Evolutionary conservation across 2,888 invertebrate species (phyloP).

Genomic region (Bombyx huttoni): DNA sequence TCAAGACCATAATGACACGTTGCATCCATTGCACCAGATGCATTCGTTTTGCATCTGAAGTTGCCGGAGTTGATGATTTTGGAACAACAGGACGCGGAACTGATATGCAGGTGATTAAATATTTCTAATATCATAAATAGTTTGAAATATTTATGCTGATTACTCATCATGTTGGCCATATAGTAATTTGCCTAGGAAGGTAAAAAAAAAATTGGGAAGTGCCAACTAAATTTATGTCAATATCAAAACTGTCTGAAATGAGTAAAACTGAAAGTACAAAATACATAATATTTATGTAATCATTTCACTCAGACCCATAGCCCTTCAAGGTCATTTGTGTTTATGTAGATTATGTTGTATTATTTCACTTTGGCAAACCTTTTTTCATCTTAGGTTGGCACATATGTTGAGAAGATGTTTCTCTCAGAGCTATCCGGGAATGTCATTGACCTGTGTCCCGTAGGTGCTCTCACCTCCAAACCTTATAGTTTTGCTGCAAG

Average conservation of each 20-base stretch:
- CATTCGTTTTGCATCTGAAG: constrained; percentile 97
- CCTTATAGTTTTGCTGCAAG: constrained; percentile 97
- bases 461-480: constrained; percentile 98
- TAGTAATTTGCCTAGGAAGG: too few species aligned
- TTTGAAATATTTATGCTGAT: too few species aligned
- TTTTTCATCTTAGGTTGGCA: constrained; percentile 79
- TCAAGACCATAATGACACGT: constrained; percentile 99
- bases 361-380: background rate
- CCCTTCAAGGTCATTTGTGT: too few species aligned
- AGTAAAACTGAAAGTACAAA: too few species aligned
- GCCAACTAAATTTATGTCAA: too few species aligned
- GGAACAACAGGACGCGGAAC: constrained; percentile 94
- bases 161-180: too few species aligned
- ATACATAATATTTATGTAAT: too few species aligned
- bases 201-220: too few species aligned
- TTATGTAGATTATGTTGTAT: too few species aligned
- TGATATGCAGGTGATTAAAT: constrained; percentile 87
- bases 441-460: constrained; percentile 98
- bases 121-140: too few species aligned
- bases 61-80: constrained; percentile 98
- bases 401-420: constrained; percentile 98
- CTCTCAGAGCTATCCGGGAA: constrained; percentile 98
- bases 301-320: too few species aligned
- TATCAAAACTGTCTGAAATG: too few species aligned
- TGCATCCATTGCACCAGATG: constrained; percentile 99